phyloP scores from a whole-genome alignment of 1,140 invertebrate species.

The Meloidogyne hapla region DNA sequence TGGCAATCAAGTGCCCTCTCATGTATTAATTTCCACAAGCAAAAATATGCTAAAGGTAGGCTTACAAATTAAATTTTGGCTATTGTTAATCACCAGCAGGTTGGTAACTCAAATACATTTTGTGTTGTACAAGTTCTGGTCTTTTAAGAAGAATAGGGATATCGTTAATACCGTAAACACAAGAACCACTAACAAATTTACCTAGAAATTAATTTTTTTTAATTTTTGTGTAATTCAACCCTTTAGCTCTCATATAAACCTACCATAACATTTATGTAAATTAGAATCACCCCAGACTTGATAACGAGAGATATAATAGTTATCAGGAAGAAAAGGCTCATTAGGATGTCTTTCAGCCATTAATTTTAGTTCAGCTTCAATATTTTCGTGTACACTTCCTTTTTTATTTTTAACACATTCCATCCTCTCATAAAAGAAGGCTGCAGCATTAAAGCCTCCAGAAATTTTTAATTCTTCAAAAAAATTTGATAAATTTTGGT shows the following conservation, averaged over 20 bases:
- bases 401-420: neutral
- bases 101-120: conserved; percentile 51
- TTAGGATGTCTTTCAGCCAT: neutral
- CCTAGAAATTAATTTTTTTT: neutral
- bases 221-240: too few relatives aligned
- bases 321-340: conserved; percentile 30
- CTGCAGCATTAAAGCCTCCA: conserved; percentile 43
- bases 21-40: conserved; percentile 30
- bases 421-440: conserved; percentile 27
- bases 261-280: conserved; percentile 2
- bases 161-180: conserved; percentile 56
- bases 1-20: conserved; percentile 32
- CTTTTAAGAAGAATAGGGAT: conserved; percentile 41
- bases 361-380: neutral
- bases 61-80: too few relatives aligned
- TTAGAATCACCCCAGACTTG: conserved; percentile 37
- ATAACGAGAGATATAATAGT: conserved; percentile 43
- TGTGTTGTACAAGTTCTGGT: conserved; percentile 56
- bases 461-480: conserved; percentile 44
- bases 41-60: conserved; percentile 31
- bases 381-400: neutral
- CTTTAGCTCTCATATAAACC: neutral
- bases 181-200: conserved; percentile 38
- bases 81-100: conserved; percentile 31
- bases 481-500: too few relatives aligned